phyloP scores from a whole-genome alignment of 1,140 invertebrate species.

The Monochamus saltuarius region DNA sequence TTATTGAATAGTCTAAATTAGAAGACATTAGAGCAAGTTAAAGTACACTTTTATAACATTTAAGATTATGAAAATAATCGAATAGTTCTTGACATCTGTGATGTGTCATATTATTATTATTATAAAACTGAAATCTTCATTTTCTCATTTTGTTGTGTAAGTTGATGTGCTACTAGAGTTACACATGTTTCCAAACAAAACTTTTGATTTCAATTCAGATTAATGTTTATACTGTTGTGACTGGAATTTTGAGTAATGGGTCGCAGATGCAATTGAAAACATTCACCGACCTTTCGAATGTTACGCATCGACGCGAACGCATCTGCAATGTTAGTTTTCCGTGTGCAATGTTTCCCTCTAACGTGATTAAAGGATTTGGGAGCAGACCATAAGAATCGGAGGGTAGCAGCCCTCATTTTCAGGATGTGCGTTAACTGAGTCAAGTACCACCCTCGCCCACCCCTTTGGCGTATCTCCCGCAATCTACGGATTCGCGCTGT shows the following conservation, averaged over 20 bases:
- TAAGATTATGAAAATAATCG: no score
- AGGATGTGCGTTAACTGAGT: slow-evolving; percentile 43
- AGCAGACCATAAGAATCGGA: slow-evolving; percentile 27
- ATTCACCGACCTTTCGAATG: neutral
- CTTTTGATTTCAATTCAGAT: no score
- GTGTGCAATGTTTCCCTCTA: slow-evolving; percentile 30
- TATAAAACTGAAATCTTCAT: no score
- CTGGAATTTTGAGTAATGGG: neutral
- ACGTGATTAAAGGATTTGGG: slow-evolving; percentile 37
- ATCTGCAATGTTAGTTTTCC: slow-evolving; percentile 14
- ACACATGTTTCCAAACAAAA: no score
- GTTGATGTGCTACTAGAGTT: no score
- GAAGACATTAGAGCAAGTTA: no score
- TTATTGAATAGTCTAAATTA: no score
- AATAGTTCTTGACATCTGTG: no score
- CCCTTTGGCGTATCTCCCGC: slow-evolving; percentile 30
- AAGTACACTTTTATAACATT: no score
- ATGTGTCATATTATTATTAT: no score
- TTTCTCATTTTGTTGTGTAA: no score
- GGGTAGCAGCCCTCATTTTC: slow-evolving; percentile 32
- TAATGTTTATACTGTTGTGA: no score
- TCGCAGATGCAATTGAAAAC: neutral
- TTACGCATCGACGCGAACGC: neutral
- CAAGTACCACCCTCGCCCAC: slow-evolving; percentile 42
- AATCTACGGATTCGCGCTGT: slow-evolving; percentile 38